These are phyloP conservation scores for Recurvirostra avosetta DNA, from an alignment of 2,113 vertebrate species.

Conservation along the genomic window DNA sequence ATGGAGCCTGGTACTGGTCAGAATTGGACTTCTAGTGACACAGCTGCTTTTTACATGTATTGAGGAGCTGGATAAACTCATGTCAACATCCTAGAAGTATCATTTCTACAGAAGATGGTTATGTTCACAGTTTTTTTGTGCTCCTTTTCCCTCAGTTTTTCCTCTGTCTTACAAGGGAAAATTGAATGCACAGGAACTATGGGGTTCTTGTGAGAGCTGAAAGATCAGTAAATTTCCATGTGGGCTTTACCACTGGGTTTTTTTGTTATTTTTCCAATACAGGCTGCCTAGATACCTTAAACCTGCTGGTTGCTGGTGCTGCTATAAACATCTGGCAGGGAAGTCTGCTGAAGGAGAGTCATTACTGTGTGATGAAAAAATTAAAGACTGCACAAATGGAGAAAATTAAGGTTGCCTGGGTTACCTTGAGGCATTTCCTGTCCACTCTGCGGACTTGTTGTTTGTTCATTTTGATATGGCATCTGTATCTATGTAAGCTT, in stretches of 20 bases:
- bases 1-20: neutral
- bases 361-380: neutral
- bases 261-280: neutral
- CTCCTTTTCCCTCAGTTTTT: neutral
- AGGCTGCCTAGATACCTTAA: neutral
- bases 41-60: neutral
- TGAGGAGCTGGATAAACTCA: neutral
- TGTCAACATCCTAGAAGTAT: neutral
- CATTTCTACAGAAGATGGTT: neutral
- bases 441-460: neutral
- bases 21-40: neutral
- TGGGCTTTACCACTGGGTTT: neutral
- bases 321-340: slow-evolving; percentile 22
- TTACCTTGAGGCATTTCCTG: slow-evolving; percentile 60
- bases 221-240: neutral
- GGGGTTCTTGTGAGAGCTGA: neutral
- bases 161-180: neutral
- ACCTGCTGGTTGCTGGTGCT: neutral
- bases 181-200: neutral
- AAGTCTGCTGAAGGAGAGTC: neutral
- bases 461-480: neutral
- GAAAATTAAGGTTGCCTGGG: slow-evolving; percentile 39
- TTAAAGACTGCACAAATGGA: slow-evolving; percentile 34
- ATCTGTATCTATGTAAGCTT: neutral
- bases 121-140: neutral